phyloP scores from a whole-genome alignment of 2,888 invertebrate genomes.

The Leptogaster cylindrica region DNA sequence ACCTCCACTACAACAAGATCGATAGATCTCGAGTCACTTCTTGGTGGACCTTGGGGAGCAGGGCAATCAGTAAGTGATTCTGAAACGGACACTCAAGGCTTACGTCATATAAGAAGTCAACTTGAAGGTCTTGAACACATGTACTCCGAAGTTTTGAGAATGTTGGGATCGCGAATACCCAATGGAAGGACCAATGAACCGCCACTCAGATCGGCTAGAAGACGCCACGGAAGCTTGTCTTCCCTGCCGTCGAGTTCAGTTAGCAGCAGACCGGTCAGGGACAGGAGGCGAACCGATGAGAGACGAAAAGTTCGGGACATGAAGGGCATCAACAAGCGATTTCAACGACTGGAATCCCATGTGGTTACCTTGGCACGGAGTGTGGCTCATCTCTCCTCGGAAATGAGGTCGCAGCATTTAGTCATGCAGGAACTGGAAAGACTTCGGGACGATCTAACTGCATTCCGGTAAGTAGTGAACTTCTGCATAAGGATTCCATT shows the following conservation, averaged over 20 bases:
- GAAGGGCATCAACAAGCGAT: slow-evolving; percentile 83
- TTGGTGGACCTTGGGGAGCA: slow-evolving; percentile 67
- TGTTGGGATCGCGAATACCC: slow-evolving; percentile 60
- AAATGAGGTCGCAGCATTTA: slow-evolving; percentile 87
- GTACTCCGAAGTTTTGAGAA: slow-evolving; percentile 71
- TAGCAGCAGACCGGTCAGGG: slow-evolving; percentile 77
- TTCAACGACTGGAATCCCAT: slow-evolving; percentile 87
- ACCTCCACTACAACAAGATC: slow-evolving; percentile 80
- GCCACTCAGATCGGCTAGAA: slow-evolving; percentile 59
- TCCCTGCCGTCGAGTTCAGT: slow-evolving; percentile 84
- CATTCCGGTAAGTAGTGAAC: slow-evolving; percentile 50
- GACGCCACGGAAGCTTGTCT: slow-evolving; percentile 81
- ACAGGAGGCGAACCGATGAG: slow-evolving; percentile 72
- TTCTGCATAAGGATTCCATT: background rate
- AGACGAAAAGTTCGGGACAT: slow-evolving; percentile 76
- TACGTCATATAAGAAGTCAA: slow-evolving; percentile 79
- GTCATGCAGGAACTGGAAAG: slow-evolving; percentile 90
- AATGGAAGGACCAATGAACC: slow-evolving; percentile 41
- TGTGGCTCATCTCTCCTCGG: slow-evolving; percentile 88
- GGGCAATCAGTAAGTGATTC: slow-evolving; percentile 70
- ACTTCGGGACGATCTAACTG: slow-evolving; percentile 81
- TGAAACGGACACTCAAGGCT: slow-evolving; percentile 77
- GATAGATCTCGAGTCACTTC: slow-evolving; percentile 77
- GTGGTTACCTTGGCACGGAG: slow-evolving; percentile 89
- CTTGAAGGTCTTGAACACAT: slow-evolving; percentile 83